Evolutionary conservation across 2,797 vertebrate genomes (phyloP), one percentile per base, ranked within the genome.

Genomic region (Thalassophryne amazonica): DNA sequence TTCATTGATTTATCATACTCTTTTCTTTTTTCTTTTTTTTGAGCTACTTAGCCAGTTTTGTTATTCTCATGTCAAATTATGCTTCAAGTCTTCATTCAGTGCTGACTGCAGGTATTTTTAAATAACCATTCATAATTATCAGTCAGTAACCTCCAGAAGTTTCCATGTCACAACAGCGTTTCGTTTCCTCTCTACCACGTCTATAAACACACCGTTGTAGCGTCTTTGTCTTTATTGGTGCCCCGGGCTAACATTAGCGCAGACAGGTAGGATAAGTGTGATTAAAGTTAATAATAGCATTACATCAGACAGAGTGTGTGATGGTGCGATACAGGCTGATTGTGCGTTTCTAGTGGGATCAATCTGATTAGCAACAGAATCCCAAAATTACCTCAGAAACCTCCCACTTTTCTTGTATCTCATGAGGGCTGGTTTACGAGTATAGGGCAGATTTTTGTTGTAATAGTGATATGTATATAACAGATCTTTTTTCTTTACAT

Each of bases 231-330:
- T 68, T 70, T 68, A 57, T 60, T 64, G 69, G 37, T 13, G 80
- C 84, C 77, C 35, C 34, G 3, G 77, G 84, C 69, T 50, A 63
- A 62, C 76, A 56, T 85, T 74, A 71, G 72, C 1, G 55, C 73
- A 82, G 80, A 81, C 69, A 83, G 84, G 76, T 79, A 71, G 76
- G 74, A 83, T 83, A 83, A 77, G 69, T 62, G 73, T 59, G 69
- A 81, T 82, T 81, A 83, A 63, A 76, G 60, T 67, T 82, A 80
- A 82, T 82, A 76, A 78, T 73, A 72, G 73, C 64, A 66, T 76
- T 69, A 73, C 73, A 71, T 84, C 71, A 85, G 73, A 41, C 37
- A 16, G 32, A 42, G 34, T 65, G 15, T 69, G 48, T 8, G 25
- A 46, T 21, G 69, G 54, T 62, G 40, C 65, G 56, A 43, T 16